These are phyloP conservation scores for Limonius californicus DNA, from an alignment of 1,140 invertebrate genomes.

Conservation along the genomic window DNA sequence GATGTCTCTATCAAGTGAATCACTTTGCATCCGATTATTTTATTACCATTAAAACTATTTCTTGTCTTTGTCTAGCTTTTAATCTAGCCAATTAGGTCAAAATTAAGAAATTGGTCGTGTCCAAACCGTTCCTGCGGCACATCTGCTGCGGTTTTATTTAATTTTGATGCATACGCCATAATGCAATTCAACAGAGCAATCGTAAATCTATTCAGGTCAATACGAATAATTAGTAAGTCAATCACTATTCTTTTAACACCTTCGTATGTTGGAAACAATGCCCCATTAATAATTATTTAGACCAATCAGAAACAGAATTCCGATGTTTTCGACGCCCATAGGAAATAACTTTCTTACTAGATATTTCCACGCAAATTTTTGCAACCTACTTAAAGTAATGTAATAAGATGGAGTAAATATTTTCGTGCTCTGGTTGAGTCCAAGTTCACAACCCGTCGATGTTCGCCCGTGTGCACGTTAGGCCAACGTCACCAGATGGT, in stretches of 20 bases:
- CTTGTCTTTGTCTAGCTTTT: too few species aligned
- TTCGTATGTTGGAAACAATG: neutral
- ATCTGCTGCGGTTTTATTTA: too few species aligned
- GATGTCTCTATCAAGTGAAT: too few species aligned
- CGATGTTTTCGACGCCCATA: neutral
- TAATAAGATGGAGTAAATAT: slow-evolving; percentile 1
- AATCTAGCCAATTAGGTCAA: too few species aligned
- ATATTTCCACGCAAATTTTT: slow-evolving; percentile 6
- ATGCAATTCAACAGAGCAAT: too few species aligned
- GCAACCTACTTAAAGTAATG: neutral
- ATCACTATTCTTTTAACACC: slow-evolving; percentile 1
- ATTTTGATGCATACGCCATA: too few species aligned
- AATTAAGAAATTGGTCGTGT: too few species aligned
- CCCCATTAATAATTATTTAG: neutral
- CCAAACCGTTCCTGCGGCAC: too few species aligned
- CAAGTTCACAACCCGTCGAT: neutral
- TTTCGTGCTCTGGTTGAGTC: neutral
- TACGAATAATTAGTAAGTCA: too few species aligned
- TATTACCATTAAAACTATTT: too few species aligned
- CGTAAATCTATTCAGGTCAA: too few species aligned
- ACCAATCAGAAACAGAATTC: slow-evolving; percentile 2
- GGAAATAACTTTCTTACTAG: neutral
- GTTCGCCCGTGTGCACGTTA: neutral
- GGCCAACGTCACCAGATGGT: neutral
- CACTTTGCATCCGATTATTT: too few species aligned